phyloP scores from a whole-genome alignment of 2,797 vertebrate genomes.

The Cetoscarus ocellatus region DNA sequence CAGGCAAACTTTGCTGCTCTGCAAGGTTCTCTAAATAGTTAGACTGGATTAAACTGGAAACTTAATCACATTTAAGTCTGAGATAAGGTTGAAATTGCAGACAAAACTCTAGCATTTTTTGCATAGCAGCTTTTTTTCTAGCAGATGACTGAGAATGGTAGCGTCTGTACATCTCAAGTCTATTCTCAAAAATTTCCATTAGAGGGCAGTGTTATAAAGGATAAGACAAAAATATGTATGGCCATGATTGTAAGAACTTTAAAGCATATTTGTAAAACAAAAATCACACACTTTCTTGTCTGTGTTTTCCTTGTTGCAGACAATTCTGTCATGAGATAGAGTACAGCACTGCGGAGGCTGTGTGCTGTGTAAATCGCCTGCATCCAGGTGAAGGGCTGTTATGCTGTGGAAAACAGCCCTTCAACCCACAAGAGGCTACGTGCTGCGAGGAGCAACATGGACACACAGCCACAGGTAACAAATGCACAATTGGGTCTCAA shows the following conservation, averaged over 20 bases:
- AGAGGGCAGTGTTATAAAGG: conserved; percentile 50
- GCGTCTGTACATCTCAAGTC: neutral
- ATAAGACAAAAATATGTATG: neutral
- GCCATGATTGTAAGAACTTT: neutral
- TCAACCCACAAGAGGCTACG: conserved; percentile 25
- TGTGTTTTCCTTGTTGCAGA: conserved; percentile 11
- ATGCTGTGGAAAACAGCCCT: conserved; percentile 20
- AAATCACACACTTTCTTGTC: neutral
- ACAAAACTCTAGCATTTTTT: no score
- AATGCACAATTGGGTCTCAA: neutral
- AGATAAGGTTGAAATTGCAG: no score
- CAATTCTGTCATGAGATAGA: neutral
- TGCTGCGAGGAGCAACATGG: conserved; percentile 29
- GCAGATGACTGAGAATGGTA: neutral
- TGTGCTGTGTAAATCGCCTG: neutral
- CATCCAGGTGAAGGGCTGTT: neutral
- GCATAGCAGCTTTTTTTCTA: no score
- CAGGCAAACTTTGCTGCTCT: no score
- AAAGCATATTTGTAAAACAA: no score
- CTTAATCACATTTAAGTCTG: no score
- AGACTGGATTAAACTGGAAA: no score
- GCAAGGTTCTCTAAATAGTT: no score
- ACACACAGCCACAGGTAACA: conserved; percentile 11
- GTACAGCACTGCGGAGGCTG: neutral
- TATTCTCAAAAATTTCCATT: conserved; percentile 5